phyloP scores from a whole-genome alignment of 2,113 vertebrate genomes.

The Ceratotherium simum region DNA sequence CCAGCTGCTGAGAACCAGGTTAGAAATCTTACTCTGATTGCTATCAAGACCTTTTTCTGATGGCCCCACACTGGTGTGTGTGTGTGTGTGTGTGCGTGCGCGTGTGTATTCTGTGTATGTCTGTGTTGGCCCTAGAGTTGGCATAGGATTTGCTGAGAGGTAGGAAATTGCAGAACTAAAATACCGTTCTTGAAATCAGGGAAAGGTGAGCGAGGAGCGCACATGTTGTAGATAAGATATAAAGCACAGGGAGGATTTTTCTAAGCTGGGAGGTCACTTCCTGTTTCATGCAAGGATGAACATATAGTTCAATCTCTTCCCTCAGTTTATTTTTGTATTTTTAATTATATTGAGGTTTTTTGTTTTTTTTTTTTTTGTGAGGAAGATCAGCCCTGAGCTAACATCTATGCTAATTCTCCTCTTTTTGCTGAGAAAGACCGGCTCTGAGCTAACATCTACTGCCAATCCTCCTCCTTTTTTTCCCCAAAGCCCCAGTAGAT shows the following conservation, averaged over 20 bases:
- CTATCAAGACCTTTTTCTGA: conserved; percentile 24
- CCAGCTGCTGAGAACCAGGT: background rate
- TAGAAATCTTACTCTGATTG: background rate
- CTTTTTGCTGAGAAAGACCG: too few species aligned
- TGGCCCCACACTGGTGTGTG: background rate
- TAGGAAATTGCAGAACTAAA: background rate
- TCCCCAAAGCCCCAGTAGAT: too few species aligned
- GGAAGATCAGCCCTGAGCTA: too few species aligned
- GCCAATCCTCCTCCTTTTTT: too few species aligned
- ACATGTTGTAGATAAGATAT: background rate
- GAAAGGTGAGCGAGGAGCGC: background rate
- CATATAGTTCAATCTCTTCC: background rate
- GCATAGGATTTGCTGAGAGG: background rate
- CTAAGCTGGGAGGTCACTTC: background rate
- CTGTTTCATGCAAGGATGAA: background rate
- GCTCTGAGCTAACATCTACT: too few species aligned
- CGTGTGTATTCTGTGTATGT: background rate
- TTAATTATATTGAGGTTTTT: background rate
- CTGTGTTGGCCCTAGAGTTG: background rate
- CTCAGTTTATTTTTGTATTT: background rate
- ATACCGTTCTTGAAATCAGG: background rate
- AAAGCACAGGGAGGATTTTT: background rate
- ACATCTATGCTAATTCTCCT: too few species aligned
- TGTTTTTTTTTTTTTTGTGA: too few species aligned
- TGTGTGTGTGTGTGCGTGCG: background rate